These are phyloP conservation scores for Dufourea novaeangliae DNA, from an alignment of 1,140 invertebrate species.

Conservation along the genomic window DNA sequence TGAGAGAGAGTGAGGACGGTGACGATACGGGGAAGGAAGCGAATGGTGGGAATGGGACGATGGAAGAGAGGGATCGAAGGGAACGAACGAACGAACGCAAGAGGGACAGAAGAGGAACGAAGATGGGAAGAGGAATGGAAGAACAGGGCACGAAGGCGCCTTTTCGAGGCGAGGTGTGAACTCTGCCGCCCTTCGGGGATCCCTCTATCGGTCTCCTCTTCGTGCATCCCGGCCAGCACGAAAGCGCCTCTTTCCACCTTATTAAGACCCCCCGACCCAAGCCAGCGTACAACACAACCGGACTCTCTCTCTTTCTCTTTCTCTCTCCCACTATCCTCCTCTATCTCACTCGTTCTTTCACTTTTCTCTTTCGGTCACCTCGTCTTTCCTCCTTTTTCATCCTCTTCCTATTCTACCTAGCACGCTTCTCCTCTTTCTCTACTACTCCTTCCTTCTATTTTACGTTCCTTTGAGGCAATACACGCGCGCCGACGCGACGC, in stretches of 20 bases:
- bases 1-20: constrained; percentile 8
- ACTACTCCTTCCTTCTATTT: neutral
- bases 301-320: constrained; percentile 60
- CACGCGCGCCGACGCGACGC: constrained; percentile 31
- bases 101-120: constrained; percentile 15
- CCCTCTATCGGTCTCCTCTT: constrained; percentile 64
- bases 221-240: constrained; percentile 55
- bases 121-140: constrained; percentile 52
- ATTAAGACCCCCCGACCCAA: constrained; percentile 65
- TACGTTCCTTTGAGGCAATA: constrained; percentile 32
- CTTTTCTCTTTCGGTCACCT: neutral
- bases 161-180: constrained; percentile 72
- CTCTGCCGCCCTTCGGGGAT: constrained; percentile 66
- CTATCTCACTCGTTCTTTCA: constrained; percentile 35
- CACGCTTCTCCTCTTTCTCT: neutral
- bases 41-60: constrained; percentile 25
- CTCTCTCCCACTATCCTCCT: too few species aligned
- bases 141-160: constrained; percentile 63
- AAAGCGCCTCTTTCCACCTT: constrained; percentile 69
- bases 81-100: constrained; percentile 24
- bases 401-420: neutral
- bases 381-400: neutral
- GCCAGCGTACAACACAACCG: constrained; percentile 54
- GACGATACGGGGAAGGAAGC: neutral
- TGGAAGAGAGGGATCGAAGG: constrained; percentile 4